Conservation (phyloP, 2,113 vertebrate genomes). For the Phyllopteryx taeniolatus region DNA sequence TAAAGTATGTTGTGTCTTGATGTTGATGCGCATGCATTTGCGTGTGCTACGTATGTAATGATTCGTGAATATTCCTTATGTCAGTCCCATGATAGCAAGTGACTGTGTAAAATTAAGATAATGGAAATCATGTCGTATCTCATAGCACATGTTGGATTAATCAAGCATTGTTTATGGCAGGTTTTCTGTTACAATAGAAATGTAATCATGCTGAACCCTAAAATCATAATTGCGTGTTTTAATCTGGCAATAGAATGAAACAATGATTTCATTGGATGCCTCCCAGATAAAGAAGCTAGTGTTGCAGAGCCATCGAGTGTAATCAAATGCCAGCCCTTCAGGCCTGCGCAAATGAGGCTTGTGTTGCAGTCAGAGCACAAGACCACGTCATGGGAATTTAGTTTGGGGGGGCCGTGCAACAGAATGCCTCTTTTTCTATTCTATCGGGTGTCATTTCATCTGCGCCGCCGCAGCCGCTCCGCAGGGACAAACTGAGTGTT, state of each 20-base stretch:
- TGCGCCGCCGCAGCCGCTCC: conserved; percentile 47
- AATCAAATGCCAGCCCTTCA: conserved; percentile 48
- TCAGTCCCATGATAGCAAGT: too few species aligned
- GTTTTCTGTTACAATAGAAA: not conserved
- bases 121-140: too few species aligned
- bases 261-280: conserved; percentile 62
- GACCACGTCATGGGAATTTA: conserved; percentile 70
- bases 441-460: conserved; percentile 68
- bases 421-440: conserved; percentile 63
- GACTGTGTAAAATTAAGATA: too few species aligned
- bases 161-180: not conserved
- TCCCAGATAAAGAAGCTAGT: conserved; percentile 62
- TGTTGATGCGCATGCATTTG: not conserved
- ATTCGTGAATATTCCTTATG: too few species aligned
- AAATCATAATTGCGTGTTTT: conserved; percentile 3
- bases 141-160: not conserved
- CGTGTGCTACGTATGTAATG: not conserved
- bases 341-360: conserved; percentile 32
- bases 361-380: conserved; percentile 49
- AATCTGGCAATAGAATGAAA: conserved; percentile 34
- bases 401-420: conserved; percentile 67
- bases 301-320: conserved; percentile 58
- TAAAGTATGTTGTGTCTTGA: too few species aligned
- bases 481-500: conserved; percentile 56
- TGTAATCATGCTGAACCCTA: not conserved